Evolutionary conservation across 37 sponge, comb jelly and placozoan genomes (phyloP), one percentile per base, ranked within the genome.

Genomic region (Beroe ovata): DNA sequence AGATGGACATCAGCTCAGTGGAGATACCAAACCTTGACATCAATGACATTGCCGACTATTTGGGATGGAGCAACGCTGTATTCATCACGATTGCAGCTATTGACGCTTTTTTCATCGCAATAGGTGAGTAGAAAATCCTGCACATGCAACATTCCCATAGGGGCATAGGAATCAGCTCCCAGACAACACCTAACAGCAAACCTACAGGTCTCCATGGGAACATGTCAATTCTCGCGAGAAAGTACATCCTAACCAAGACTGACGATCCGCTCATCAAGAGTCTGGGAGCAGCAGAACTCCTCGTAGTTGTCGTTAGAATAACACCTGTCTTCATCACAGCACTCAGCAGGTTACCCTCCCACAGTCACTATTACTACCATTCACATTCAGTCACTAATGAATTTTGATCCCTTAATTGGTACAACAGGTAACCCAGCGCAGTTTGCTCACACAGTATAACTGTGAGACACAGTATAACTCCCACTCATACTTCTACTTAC

Each of bases 261-360:
- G 69, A 66, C 35, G 69, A 66, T 37, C 69, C 69, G 36, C 35
- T 66, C 16, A 66, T 66, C 16, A 66, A 30, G 69, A 66, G 69
- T 30, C 25, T 30, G 30, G 69, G 32, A 6, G 32, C 30, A 32
- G 69, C 69, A 11, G 69, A 66, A 34, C 35, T 66, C 0, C 19
- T 66, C 2, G 34, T 66, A 18, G 69, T 66, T 1, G 8, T 30
- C 35, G 25, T 66, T 37, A 66, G 36, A 33, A 66, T 66, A 14
- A 66, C 30, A 29, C 69, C 69, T 32, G 69, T 66, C 36, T 66
- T 66, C 16, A 33, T 66, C 2, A 66, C 69, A 33, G 33, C 69
- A 25, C 36, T 66, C 1, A 29, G 8, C 69, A 66, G 69, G 69
- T 66, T 1, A 66, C 36, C 54, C n/a, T n/a, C n/a, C n/a, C n/a